These are phyloP conservation scores for Synergus japonicus DNA, from an alignment of 2,888 invertebrate genomes.

Conservation along the genomic window DNA sequence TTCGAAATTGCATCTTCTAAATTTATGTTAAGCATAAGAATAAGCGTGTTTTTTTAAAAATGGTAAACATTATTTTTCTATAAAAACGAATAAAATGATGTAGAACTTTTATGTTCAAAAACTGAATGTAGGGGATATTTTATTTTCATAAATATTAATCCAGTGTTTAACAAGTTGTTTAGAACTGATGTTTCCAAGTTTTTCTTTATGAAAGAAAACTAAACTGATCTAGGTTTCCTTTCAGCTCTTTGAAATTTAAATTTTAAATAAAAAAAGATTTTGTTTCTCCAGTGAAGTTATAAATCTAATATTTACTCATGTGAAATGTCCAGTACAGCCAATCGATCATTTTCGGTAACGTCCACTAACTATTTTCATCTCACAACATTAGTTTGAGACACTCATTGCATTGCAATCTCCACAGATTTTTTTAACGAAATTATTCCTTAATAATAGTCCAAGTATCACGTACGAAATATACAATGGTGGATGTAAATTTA, in stretches of 20 bases:
- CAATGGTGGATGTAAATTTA: too few relatives aligned
- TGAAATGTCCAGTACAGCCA: neutral
- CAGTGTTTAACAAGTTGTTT: too few relatives aligned
- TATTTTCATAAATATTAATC: neutral
- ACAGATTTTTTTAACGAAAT: neutral
- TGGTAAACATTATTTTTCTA: neutral
- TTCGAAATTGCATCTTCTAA: neutral
- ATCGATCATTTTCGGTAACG: neutral
- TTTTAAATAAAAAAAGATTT: neutral
- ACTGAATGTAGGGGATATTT: neutral
- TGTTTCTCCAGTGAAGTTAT: neutral
- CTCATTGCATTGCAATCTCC: neutral
- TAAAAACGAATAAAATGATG: neutral
- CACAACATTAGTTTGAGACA: neutral
- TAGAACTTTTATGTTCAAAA: neutral
- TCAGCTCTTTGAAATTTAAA: neutral
- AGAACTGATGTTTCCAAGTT: neutral
- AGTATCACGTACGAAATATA: too few relatives aligned
- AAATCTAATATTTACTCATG: neutral
- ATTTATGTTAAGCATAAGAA: neutral
- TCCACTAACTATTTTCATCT: conserved; percentile 12
- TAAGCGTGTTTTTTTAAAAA: neutral
- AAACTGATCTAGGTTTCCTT: neutral
- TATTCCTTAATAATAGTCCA: neutral
- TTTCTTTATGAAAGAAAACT: neutral